Base-by-base conservation (phyloP, 2,888 invertebrate species). In the Sisyra terminalis region DNA sequence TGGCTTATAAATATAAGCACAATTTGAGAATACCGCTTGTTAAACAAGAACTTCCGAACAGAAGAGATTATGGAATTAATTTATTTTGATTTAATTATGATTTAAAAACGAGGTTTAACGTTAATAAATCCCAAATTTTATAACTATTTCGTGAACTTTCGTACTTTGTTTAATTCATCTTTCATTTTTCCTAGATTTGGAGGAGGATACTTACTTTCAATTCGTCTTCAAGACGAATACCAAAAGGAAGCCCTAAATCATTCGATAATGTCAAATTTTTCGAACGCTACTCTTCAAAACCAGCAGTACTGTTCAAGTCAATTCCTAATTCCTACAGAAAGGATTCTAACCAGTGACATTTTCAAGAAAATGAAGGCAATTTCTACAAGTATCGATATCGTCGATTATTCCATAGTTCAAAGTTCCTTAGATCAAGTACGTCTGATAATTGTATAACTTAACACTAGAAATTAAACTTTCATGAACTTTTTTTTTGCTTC, bases 371-470 rank as follows among this genome's bases (percentile, higher is more conserved):
- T 70, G 57, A 60, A 61, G 45, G 60, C 61, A 40, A 57, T 73
- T 48, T 69, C 68, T 44, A 57, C 59, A 46, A 55, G 59, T 41
- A 61, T 69, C 46, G 65, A 66, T 48, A 61, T 70, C 5, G 64
- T 65, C 9, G 72, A 73, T 57, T 73, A 63, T 56, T 70, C 72
- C n/a, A 48, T 73, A 50, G 70, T 67, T 53, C 71, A 70, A 51
- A 72, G 69, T 58, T 69, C 71, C 9, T 60, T 73, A 32, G 73
- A 73, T 49, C 71, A 73, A 66, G 73, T 73, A 42, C 48, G 51
- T 48, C 8, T 10, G 14, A 32, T 24, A 24, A 24, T 7, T 3
- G 7, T 7, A 7, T 7, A 24, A 24, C 7, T 24, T 7, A 24
- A 24, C 24, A 7, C n/a, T 24, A 24, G 7, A 24, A 5, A 24